Conservation (phyloP, 2,888 invertebrate genomes). For the Pasiphila rectangulata region DNA sequence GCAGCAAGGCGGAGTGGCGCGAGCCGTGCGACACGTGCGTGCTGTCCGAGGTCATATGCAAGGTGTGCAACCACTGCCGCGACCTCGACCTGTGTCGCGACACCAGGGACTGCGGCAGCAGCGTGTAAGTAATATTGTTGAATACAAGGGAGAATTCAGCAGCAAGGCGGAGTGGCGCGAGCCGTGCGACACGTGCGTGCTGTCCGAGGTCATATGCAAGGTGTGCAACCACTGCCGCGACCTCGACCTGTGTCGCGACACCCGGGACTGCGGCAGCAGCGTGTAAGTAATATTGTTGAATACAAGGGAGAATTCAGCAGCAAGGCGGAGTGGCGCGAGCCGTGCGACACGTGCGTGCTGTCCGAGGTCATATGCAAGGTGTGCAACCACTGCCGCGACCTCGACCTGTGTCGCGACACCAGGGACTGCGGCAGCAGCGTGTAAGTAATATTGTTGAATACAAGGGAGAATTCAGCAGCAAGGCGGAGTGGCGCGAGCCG, state of each 20-base stretch:
- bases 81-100: slow-evolving; percentile 97
- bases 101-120: slow-evolving; percentile 79
- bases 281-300: slow-evolving; percentile 56
- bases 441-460: slow-evolving; percentile 46
- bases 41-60: slow-evolving; percentile 95
- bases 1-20: slow-evolving; percentile 79
- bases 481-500: too few relatives aligned
- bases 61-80: slow-evolving; percentile 95
- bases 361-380: slow-evolving; percentile 95
- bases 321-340: slow-evolving; percentile 86
- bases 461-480: not conserved
- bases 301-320: not conserved
- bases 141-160: not conserved
- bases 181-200: slow-evolving; percentile 89
- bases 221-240: slow-evolving; percentile 97
- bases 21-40: slow-evolving; percentile 92
- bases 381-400: slow-evolving; percentile 96
- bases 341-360: slow-evolving; percentile 90
- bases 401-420: slow-evolving; percentile 95
- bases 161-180: slow-evolving; percentile 84
- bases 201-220: slow-evolving; percentile 95
- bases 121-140: slow-evolving; percentile 65
- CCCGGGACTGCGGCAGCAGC: slow-evolving; percentile 79
- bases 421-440: slow-evolving; percentile 80
- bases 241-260: slow-evolving; percentile 95